Conservation (phyloP, 2,113 vertebrate species). For the Etheostoma cragini region DNA sequence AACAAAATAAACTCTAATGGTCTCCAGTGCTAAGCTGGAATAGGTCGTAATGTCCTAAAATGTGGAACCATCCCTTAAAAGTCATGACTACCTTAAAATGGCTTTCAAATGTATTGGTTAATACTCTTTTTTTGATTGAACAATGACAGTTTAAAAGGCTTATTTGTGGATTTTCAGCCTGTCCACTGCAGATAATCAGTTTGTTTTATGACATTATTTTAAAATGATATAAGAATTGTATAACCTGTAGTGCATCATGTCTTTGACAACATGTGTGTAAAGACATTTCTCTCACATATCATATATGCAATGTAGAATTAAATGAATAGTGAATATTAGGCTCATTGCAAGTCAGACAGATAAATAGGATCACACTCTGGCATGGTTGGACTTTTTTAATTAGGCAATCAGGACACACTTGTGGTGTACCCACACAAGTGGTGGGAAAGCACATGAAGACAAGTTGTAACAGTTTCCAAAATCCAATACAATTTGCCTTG, state of each 20-base stretch:
- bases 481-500: neutral
- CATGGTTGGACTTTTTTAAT: neutral
- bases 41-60: too few relatives aligned
- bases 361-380: neutral
- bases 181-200: neutral
- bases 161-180: neutral
- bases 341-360: neutral
- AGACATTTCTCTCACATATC: neutral
- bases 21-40: too few relatives aligned
- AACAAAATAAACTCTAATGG: too few relatives aligned
- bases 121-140: too few relatives aligned
- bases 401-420: neutral
- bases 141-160: neutral
- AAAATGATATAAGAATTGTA: neutral
- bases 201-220: neutral
- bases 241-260: neutral
- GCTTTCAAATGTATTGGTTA: too few relatives aligned
- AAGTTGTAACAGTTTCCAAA: neutral
- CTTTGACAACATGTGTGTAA: neutral
- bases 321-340: neutral
- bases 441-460: neutral
- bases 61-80: too few relatives aligned
- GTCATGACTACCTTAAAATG: too few relatives aligned
- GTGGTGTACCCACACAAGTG: neutral
- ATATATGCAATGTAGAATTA: neutral